Evolutionary conservation across 2,888 invertebrate genomes (phyloP).

Genomic region (Nineta flava): DNA sequence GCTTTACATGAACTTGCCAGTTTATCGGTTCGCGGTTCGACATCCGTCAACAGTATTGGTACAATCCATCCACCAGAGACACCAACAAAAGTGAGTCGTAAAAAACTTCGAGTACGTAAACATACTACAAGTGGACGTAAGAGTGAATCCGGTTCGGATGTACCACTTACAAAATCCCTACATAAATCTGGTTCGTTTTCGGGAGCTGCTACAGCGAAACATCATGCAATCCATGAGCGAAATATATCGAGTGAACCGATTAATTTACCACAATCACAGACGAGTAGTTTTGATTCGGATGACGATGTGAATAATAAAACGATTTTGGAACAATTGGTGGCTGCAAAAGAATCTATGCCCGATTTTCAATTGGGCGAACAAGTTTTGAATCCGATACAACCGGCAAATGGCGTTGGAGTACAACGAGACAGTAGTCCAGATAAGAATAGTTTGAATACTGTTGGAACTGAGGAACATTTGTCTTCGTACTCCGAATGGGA

Average conservation of each 20-base stretch:
- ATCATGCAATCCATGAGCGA: constrained; percentile 34
- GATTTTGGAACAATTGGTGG: constrained; percentile 19
- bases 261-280: constrained; percentile 39
- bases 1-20: constrained; percentile 57
- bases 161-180: constrained; percentile 4
- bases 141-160: constrained; percentile 40
- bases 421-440: constrained; percentile 24
- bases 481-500: constrained; percentile 91
- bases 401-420: constrained; percentile 18
- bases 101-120: not conserved
- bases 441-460: constrained; percentile 41
- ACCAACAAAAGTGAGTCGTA: not conserved
- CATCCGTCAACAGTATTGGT: constrained; percentile 3
- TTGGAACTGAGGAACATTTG: constrained; percentile 55
- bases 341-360: not conserved
- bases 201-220: constrained; percentile 40
- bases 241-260: constrained; percentile 47
- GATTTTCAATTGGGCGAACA: constrained; percentile 44
- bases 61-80: not conserved
- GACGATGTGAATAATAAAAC: constrained; percentile 29
- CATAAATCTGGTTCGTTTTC: constrained; percentile 58
- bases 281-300: constrained; percentile 52
- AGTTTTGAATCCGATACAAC: constrained; percentile 17
- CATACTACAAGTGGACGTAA: constrained; percentile 21
- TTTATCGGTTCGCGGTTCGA: constrained; percentile 21